These are phyloP conservation scores for Brotula barbata DNA, from an alignment of 2,797 vertebrate species.

Conservation along the genomic window DNA sequence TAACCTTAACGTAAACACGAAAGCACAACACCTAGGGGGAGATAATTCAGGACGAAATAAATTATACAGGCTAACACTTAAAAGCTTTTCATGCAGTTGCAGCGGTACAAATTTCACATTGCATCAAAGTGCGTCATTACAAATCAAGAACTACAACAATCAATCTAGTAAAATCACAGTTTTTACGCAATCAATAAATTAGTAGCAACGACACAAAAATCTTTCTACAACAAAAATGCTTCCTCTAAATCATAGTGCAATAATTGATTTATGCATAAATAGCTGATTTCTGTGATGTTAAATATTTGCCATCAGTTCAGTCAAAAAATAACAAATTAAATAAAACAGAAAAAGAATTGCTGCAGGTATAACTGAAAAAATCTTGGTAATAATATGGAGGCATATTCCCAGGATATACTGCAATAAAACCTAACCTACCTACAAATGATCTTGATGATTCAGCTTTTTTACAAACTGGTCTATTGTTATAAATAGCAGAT, in stretches of 20 bases:
- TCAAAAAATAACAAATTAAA: conserved; percentile 60
- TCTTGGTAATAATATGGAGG: conserved; percentile 85
- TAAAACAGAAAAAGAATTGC: not conserved
- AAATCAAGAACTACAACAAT: conserved; percentile 91
- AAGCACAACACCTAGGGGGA: conserved; percentile 65
- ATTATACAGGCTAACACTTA: conserved; percentile 69
- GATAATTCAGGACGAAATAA: conserved; percentile 68
- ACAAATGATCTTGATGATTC: conserved; percentile 70
- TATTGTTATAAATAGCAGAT: conserved; percentile 88
- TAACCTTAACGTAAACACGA: conserved; percentile 60
- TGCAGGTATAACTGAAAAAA: conserved; percentile 79
- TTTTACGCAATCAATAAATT: conserved; percentile 66
- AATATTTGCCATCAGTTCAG: conserved; percentile 83
- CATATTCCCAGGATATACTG: conserved; percentile 83
- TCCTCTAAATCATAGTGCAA: conserved; percentile 98
- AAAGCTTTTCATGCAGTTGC: conserved; percentile 78
- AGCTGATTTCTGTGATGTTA: conserved; percentile 86
- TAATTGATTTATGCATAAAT: conserved; percentile 98
- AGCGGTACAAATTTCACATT: conserved; percentile 84
- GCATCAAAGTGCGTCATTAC: conserved; percentile 93
- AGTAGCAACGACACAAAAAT: conserved; percentile 85
- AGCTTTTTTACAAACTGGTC: conserved; percentile 75
- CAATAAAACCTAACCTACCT: conserved; percentile 74
- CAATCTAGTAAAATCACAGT: conserved; percentile 88
- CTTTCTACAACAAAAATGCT: conserved; percentile 88